These are phyloP conservation scores for Polypterus senegalus DNA, from an alignment of 2,113 vertebrate species.

Conservation along the genomic window DNA sequence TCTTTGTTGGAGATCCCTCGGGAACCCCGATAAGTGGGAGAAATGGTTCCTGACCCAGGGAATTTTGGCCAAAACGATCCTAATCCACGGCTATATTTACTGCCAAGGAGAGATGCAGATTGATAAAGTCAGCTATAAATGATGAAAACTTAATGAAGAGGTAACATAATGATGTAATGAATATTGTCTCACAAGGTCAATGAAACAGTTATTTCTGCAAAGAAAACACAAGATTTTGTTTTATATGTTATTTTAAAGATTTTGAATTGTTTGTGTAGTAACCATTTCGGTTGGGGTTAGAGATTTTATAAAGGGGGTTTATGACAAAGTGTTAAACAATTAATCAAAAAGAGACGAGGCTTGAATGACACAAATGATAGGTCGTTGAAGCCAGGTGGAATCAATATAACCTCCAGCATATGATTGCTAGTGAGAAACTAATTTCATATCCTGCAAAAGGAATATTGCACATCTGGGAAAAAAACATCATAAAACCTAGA, in stretches of 20 bases:
- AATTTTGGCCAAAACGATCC: not conserved
- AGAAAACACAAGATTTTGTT: conserved; percentile 14
- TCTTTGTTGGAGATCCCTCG: not conserved
- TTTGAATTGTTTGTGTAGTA: too few relatives aligned
- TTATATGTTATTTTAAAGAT: not conserved
- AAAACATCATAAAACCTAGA: conserved; percentile 43
- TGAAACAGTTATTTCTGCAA: conserved; percentile 22
- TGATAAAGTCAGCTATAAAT: conserved; percentile 47
- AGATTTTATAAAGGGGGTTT: conserved; percentile 9
- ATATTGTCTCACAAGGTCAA: conserved; percentile 62
- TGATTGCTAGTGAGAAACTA: conserved; percentile 13
- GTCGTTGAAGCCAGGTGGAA: conserved; percentile 39
- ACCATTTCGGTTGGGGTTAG: not conserved
- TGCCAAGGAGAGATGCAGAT: not conserved
- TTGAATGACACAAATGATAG: conserved; percentile 45
- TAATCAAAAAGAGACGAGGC: conserved; percentile 57
- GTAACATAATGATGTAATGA: conserved; percentile 72
- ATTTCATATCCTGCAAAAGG: not conserved
- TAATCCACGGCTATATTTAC: not conserved
- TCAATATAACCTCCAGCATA: conserved; percentile 34
- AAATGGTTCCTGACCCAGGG: not conserved
- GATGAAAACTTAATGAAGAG: conserved; percentile 74
- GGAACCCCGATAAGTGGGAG: not conserved
- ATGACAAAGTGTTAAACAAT: conserved; percentile 34
- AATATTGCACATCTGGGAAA: not conserved